These are phyloP conservation scores for Larimichthys polyactis DNA, from an alignment of 2,113 vertebrate genomes.

Conservation along the genomic window DNA sequence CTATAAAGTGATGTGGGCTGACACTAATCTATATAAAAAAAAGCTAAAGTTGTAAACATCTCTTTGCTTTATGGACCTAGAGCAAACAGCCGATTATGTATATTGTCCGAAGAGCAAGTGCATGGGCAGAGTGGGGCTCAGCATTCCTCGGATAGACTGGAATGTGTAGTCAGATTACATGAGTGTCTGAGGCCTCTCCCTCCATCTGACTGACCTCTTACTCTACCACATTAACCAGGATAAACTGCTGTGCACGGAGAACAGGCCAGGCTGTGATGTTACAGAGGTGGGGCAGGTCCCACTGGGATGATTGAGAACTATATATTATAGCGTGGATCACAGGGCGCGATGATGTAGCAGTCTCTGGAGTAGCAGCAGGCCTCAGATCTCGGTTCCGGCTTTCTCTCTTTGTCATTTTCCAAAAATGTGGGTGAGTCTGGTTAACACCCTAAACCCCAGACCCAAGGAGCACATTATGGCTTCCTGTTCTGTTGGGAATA, in stretches of 20 bases:
- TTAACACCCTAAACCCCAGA: conserved; percentile 83
- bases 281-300: conserved; percentile 55
- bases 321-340: conserved; percentile 51
- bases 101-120: conserved; percentile 24
- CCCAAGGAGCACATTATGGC: conserved; percentile 69
- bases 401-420: conserved; percentile 80
- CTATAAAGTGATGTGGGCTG: not conserved
- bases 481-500: conserved; percentile 73
- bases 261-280: conserved; percentile 35
- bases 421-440: conserved; percentile 86
- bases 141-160: conserved; percentile 68
- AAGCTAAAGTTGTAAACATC: not conserved
- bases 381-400: conserved; percentile 75
- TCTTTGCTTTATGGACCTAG: not conserved
- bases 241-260: conserved; percentile 20
- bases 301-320: conserved; percentile 48
- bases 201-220: conserved; percentile 43
- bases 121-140: conserved; percentile 14
- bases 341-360: conserved; percentile 62
- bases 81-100: not conserved
- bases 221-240: conserved; percentile 48
- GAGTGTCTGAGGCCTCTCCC: conserved; percentile 66
- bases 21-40: not conserved
- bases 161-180: conserved; percentile 72
- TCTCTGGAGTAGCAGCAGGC: conserved; percentile 59